These are phyloP conservation scores for Copsychus sechellarum DNA, from an alignment of 2,113 vertebrate genomes.

Conservation along the genomic window DNA sequence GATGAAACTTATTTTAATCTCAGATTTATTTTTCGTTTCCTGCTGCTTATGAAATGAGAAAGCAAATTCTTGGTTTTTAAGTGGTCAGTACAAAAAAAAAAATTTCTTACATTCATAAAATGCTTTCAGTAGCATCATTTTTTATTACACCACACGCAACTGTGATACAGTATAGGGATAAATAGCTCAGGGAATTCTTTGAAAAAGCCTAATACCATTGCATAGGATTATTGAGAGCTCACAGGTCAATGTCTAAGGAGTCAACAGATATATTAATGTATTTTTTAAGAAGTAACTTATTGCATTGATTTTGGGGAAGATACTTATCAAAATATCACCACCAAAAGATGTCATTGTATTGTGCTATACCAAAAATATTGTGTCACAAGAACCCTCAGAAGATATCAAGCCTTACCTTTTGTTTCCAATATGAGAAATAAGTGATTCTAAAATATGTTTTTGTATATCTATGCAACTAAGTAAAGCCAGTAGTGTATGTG, in stretches of 20 bases:
- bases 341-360: background rate
- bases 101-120: background rate
- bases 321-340: background rate
- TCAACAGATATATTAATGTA: background rate
- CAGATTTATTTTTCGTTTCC: background rate
- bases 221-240: background rate
- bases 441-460: background rate
- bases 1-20: background rate
- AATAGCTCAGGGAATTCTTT: background rate
- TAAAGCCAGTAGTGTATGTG: background rate
- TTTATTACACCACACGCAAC: background rate
- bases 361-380: background rate
- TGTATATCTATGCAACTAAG: background rate
- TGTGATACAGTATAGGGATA: background rate
- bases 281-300: background rate
- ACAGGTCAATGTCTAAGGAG: background rate
- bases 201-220: background rate
- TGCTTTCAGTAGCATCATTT: background rate
- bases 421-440: background rate
- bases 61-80: background rate
- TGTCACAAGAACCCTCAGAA: background rate
- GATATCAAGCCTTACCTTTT: background rate
- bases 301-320: background rate
- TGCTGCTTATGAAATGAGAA: background rate
- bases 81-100: background rate